Evolutionary conservation across 2,113 vertebrate genomes (phyloP).

Genomic region (Axis porcinus): DNA sequence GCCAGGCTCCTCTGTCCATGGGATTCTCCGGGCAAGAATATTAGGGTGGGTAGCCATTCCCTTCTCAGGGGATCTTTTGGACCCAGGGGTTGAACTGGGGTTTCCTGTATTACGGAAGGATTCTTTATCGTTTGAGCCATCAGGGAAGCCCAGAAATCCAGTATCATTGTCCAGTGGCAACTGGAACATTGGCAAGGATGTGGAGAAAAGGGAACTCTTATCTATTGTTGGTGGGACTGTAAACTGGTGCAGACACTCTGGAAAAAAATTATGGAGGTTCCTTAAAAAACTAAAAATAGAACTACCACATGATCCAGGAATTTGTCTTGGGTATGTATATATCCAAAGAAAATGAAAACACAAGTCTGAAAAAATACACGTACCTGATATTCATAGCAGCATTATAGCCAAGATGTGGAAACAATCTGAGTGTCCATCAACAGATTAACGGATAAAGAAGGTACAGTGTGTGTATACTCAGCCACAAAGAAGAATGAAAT

Average conservation of each 20-base stretch:
- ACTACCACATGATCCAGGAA: neutral
- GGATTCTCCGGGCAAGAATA: neutral
- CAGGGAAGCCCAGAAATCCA: neutral
- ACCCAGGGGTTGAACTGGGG: accelerated
- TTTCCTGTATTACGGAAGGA: neutral
- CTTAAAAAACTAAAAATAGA: neutral
- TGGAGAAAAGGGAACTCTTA: neutral
- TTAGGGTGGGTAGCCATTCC: neutral
- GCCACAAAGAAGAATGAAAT: neutral
- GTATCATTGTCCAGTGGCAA: neutral
- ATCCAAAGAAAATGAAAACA: neutral
- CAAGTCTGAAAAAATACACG: neutral
- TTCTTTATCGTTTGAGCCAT: neutral
- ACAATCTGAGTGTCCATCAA: neutral
- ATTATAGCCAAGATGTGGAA: neutral
- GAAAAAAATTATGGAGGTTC: neutral
- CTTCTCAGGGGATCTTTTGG: neutral
- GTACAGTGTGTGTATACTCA: neutral
- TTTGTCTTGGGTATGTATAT: neutral
- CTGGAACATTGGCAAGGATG: neutral
- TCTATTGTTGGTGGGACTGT: neutral
- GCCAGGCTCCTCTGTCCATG: neutral
- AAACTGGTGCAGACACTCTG: neutral
- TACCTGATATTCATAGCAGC: neutral
- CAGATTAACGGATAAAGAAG: neutral